Conservation (phyloP, 2,113 vertebrate genomes). For the Atractosteus spatula region DNA sequence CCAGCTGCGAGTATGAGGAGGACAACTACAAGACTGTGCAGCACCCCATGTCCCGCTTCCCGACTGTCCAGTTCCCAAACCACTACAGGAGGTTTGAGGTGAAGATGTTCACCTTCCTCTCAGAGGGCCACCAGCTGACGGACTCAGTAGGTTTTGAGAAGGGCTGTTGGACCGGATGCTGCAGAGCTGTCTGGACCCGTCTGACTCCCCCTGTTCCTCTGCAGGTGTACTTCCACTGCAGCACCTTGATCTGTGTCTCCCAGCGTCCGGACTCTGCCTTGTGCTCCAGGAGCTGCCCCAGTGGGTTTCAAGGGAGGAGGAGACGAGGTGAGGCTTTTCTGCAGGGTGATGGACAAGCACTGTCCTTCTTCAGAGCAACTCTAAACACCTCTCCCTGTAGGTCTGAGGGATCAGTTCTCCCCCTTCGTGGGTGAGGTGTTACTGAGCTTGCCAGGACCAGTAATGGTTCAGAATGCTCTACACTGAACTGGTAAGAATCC, state of each 20-base stretch:
- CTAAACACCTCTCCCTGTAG: background rate
- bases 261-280: constrained; percentile 46
- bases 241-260: constrained; percentile 47
- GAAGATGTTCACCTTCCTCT: constrained; percentile 67
- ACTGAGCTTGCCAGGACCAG: background rate
- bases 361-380: background rate
- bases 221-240: constrained; percentile 70
- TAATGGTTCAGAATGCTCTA: background rate
- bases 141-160: constrained; percentile 43
- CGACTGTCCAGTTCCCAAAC: constrained; percentile 36
- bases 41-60: constrained; percentile 39
- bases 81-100: constrained; percentile 69
- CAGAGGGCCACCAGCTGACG: constrained; percentile 30
- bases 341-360: background rate
- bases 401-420: background rate
- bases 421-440: background rate
- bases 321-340: constrained; percentile 52
- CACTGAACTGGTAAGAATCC: background rate
- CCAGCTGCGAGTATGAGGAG: constrained; percentile 59
- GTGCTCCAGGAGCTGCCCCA: constrained; percentile 52
- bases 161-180: background rate
- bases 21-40: constrained; percentile 63
- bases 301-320: constrained; percentile 22
- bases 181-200: background rate
- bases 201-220: rapidly evolving